Conservation (phyloP, 2,888 invertebrate species). For the Acrobasis repandana region DNA sequence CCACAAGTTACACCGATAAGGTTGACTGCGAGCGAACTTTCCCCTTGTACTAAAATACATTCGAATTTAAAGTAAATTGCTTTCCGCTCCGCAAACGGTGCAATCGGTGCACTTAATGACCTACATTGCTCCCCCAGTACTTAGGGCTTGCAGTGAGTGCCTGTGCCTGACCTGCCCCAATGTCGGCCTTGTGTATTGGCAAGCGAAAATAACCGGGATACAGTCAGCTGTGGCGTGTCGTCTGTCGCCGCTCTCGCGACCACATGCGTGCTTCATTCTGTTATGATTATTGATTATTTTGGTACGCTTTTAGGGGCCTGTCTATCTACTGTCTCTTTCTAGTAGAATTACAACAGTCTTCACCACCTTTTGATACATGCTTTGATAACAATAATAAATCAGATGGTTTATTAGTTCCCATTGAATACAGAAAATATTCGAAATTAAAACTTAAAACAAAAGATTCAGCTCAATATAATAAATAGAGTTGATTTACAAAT, state of each 20-base stretch:
- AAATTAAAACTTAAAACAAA: no score
- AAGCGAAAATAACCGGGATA: conserved; percentile 70
- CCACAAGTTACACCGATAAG: conserved; percentile 64
- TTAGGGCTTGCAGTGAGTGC: conserved; percentile 74
- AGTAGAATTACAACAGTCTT: background rate
- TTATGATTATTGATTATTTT: conserved; percentile 35
- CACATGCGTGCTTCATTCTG: conserved; percentile 17
- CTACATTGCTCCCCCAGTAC: conserved; percentile 74
- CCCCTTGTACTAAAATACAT: conserved; percentile 43
- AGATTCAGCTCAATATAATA: no score
- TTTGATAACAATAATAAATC: background rate
- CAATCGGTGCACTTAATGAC: conserved; percentile 66
- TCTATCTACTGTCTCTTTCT: conserved; percentile 1
- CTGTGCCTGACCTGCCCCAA: conserved; percentile 77
- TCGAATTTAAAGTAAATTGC: conserved; percentile 47
- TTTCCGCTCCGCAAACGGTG: conserved; percentile 53
- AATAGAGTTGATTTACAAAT: no score
- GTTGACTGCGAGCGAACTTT: conserved; percentile 41
- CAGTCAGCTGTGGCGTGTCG: conserved; percentile 52
- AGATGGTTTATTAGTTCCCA: background rate
- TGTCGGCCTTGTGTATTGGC: conserved; percentile 58
- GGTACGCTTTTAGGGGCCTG: conserved; percentile 17
- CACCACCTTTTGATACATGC: background rate
- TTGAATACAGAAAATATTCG: no score
- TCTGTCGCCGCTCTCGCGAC: conserved; percentile 56